phyloP scores from a whole-genome alignment of 2,888 invertebrate species.

The Acrobeloides nanus region DNA sequence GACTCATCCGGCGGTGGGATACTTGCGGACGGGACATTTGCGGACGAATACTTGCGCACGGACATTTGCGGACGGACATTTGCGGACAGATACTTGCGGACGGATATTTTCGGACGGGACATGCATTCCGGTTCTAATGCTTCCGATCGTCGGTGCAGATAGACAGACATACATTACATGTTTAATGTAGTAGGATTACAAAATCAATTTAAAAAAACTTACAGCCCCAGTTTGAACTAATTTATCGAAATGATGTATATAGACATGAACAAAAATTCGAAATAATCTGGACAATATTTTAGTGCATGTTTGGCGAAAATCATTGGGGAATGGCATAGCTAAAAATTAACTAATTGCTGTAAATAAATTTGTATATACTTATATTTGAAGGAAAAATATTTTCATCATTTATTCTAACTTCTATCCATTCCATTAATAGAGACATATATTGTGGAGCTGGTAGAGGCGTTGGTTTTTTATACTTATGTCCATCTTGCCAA shows the following conservation, averaged over 20 bases:
- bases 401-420: conserved; percentile 80
- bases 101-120: too few species aligned
- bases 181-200: too few species aligned
- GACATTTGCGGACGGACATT: too few species aligned
- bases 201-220: conserved; percentile 60
- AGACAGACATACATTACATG: too few species aligned
- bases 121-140: too few species aligned
- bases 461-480: conserved; percentile 68
- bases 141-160: too few species aligned
- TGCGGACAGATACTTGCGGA: too few species aligned
- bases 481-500: conserved; percentile 75
- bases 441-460: conserved; percentile 77
- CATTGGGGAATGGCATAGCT: not conserved
- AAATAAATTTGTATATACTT: conserved; percentile 55
- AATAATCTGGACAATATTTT: conserved; percentile 80
- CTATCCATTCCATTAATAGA: conserved; percentile 72
- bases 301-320: conserved; percentile 62
- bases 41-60: too few species aligned
- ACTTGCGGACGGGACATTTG: too few species aligned
- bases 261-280: conserved; percentile 84
- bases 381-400: conserved; percentile 74
- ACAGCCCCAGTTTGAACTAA: conserved; percentile 78
- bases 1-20: too few species aligned
- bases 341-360: not conserved
- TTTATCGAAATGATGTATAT: conserved; percentile 86